These are phyloP conservation scores for Sinonovacula constricta DNA, from an alignment of 1,140 invertebrate genomes.

Conservation along the genomic window DNA sequence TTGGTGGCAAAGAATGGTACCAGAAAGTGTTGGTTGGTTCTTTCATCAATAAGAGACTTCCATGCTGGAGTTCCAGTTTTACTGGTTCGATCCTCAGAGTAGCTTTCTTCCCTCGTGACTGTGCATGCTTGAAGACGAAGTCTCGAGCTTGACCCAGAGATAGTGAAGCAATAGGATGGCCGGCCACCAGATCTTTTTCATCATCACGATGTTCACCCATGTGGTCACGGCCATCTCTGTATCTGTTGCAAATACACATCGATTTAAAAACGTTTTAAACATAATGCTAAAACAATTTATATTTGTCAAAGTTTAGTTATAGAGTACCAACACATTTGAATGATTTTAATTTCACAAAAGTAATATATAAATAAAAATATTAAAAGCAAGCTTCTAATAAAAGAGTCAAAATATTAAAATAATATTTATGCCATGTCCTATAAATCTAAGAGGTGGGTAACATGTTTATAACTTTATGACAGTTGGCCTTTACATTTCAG, in stretches of 20 bases:
- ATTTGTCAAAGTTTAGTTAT: no score
- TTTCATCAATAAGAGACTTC: slow-evolving; percentile 86
- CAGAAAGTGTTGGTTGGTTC: slow-evolving; percentile 85
- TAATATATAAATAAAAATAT: no score
- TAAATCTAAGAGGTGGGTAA: no score
- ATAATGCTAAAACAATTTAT: no score
- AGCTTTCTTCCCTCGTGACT: slow-evolving; percentile 77
- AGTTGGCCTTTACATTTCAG: no score
- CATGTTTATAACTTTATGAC: no score
- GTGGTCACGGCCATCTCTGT: slow-evolving; percentile 85
- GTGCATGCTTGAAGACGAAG: slow-evolving; percentile 84
- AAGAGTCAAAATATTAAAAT: no score
- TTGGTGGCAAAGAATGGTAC: slow-evolving; percentile 85
- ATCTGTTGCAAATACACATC: slow-evolving; percentile 81
- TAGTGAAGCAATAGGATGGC: slow-evolving; percentile 84
- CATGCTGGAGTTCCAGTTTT: slow-evolving; percentile 83
- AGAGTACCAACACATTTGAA: no score
- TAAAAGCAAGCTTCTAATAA: no score
- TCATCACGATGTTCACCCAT: slow-evolving; percentile 87
- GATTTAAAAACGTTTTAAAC: no score
- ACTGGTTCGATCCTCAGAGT: slow-evolving; percentile 78
- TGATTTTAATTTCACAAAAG: no score
- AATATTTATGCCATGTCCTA: no score
- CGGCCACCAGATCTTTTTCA: slow-evolving; percentile 83
- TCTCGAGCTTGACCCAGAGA: slow-evolving; percentile 84